Evolutionary conservation across 2,888 invertebrate species (phyloP).

Genomic region (Alloplasta piceator): DNA sequence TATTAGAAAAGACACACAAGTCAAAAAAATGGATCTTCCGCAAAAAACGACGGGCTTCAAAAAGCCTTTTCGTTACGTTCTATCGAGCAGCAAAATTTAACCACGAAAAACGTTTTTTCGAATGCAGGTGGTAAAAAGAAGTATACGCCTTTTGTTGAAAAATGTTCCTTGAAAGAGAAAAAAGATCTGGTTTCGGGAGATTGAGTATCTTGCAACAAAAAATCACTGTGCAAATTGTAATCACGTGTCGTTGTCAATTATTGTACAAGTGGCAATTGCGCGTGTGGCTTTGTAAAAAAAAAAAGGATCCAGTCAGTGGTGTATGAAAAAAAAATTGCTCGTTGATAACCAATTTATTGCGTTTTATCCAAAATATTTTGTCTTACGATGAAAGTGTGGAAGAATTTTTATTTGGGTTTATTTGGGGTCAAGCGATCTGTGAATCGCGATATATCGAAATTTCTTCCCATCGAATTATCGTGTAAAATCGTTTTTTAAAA

Average conservation of each 20-base stretch:
- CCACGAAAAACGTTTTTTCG: conserved; percentile 8
- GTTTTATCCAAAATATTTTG: conserved; percentile 53
- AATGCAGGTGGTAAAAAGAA: conserved; percentile 13
- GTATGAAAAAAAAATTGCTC: conserved; percentile 47
- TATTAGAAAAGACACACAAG: conserved; percentile 62
- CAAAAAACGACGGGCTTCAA: conserved; percentile 12
- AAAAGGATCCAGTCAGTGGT: conserved; percentile 48
- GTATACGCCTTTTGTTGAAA: conserved; percentile 42
- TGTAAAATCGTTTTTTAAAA: conserved; percentile 36
- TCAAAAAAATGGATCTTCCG: conserved; percentile 66
- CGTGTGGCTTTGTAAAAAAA: conserved; percentile 44
- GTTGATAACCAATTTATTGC: conserved; percentile 52
- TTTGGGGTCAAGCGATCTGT: conserved; percentile 49
- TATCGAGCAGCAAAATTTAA: conserved; percentile 9
- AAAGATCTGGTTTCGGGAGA: too few relatives aligned
- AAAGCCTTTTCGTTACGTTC: conserved; percentile 37
- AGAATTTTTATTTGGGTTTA: conserved; percentile 3
- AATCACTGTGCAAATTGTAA: too few relatives aligned
- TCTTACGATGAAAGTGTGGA: conserved; percentile 19
- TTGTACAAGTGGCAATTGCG: conserved; percentile 29
- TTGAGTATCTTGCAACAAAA: background rate
- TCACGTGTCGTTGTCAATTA: too few relatives aligned
- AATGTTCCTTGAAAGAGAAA: conserved; percentile 60
- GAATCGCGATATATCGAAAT: conserved; percentile 57
- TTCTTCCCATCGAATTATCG: conserved; percentile 50